phyloP scores from a whole-genome alignment of 2,797 vertebrate species.

The Cryptoprocta ferox region DNA sequence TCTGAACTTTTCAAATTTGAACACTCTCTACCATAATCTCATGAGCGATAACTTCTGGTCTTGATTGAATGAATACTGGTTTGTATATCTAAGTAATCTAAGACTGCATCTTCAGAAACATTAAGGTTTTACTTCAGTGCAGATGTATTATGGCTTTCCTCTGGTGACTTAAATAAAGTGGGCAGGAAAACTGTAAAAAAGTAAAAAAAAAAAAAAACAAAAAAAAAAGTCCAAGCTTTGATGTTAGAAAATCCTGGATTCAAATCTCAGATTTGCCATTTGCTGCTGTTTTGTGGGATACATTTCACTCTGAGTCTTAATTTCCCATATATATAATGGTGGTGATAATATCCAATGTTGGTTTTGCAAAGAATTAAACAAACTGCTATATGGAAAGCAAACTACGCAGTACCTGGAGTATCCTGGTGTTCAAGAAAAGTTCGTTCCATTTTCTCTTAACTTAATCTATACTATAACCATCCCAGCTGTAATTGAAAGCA shows the following conservation, averaged over 20 bases:
- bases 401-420: background rate
- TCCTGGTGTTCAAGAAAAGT: background rate
- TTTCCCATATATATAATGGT: background rate
- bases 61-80: background rate
- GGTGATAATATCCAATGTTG: background rate
- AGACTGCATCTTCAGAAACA: background rate
- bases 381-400: background rate
- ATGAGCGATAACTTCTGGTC: background rate
- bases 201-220: background rate
- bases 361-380: constrained; percentile 21
- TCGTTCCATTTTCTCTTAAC: background rate
- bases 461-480: background rate
- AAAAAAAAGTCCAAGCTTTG: background rate
- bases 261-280: constrained; percentile 1
- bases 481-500: background rate
- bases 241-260: background rate
- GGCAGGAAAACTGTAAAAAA: background rate
- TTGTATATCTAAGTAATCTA: background rate
- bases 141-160: background rate
- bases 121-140: background rate
- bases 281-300: background rate
- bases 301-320: constrained; percentile 24
- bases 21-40: background rate
- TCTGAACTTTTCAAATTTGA: constrained; percentile 7
- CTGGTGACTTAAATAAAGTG: background rate